Evolutionary conservation across 2,797 vertebrate species (phyloP), one percentile per base, ranked within the genome.

Genomic region (Phyllotis vaccarum): DNA sequence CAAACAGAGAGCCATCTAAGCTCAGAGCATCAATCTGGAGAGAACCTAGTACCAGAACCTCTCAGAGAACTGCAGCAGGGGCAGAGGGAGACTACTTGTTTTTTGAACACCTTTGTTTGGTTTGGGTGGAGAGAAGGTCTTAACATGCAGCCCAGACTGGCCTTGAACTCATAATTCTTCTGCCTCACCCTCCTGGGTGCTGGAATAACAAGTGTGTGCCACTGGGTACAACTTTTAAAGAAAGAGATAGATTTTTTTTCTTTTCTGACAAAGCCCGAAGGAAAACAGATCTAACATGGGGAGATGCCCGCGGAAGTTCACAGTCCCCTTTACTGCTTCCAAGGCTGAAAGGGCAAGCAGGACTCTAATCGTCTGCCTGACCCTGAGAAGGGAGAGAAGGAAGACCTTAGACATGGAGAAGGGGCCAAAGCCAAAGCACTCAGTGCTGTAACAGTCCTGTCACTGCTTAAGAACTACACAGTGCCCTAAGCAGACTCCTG

Each of bases 361-460:
- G 76, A 93, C 52, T 52, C 58, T 46, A 74, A 66, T 46, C n/a
- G 40, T 66, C 40, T 86, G 34, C 52, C 49, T 80, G 74, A n/a
- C 40, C 27, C 7, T 79, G 29, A 91, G 46, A 49, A 93, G 76
- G 12, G 87, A 89, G 43, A 86, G 43, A 86, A 96, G 37, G 22
- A 66, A 74, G 75, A 89, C 76, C 49, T 66, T 79, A 96, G 54
- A 96, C 40, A 96, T 52, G 0, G 16, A 78, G 34, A 49, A 95
- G 43, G 14, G 19, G 31, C 16, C 49, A 70, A 34, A 87, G 70
- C 27, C 60, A 93, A 93, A 74, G 56, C 34, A 87, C 40, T 27
- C 64, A 64, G 56, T n/a, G 75, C 56, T 58, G n/a, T 54, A 83
- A 76, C 5, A 88, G 62, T 60, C 40, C 34, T n/a, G 54, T 12